A percentile compares a stretch with the other conserved stretches of the same genome.
Conservation (phyloP, 1,140 invertebrate genomes). For the Zaprionus vittiger region DNA sequence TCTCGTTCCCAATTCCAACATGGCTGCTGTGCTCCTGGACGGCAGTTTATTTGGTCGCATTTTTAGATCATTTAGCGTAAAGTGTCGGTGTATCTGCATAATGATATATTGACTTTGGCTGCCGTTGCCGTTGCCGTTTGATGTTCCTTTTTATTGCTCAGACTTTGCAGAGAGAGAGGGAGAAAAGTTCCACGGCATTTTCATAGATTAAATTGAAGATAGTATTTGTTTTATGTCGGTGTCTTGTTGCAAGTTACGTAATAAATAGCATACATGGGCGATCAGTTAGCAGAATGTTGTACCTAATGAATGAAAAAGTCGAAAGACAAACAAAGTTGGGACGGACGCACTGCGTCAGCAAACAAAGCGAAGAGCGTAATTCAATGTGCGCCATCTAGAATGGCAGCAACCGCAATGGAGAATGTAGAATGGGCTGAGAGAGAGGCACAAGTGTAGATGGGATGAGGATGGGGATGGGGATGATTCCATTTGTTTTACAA, state of each 20-base stretch:
- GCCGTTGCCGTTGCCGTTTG: slow-evolving; percentile 9
- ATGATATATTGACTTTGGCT: slow-evolving; percentile 74
- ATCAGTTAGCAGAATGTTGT: slow-evolving; percentile 10
- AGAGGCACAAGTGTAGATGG: neutral
- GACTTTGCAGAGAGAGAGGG: neutral
- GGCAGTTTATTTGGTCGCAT: slow-evolving; percentile 53
- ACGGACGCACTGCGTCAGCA: slow-evolving; percentile 27
- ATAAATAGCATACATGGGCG: neutral
- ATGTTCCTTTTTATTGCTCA: slow-evolving; percentile 16
- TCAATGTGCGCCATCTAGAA: slow-evolving; percentile 18
- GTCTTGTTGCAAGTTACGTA: slow-evolving; percentile 4
- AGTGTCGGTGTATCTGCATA: slow-evolving; percentile 58
- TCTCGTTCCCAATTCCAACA: slow-evolving; percentile 15
- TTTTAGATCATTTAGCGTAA: slow-evolving; percentile 67
- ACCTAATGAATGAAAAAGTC: slow-evolving; percentile 7
- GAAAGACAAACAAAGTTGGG: neutral
- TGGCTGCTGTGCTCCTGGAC: slow-evolving; percentile 3
- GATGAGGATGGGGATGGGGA: slow-evolving; percentile 2
- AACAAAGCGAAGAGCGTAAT: slow-evolving; percentile 30
- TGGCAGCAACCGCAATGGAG: slow-evolving; percentile 1
- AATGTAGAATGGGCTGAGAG: slow-evolving; percentile 1
- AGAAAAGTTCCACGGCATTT: slow-evolving; percentile 36
- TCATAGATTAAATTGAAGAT: slow-evolving; percentile 52
- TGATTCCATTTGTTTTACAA: slow-evolving; percentile 20
- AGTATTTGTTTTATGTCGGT: slow-evolving; percentile 36